Conservation (phyloP, 2,888 invertebrate genomes). For the Tholera decimalis region DNA sequence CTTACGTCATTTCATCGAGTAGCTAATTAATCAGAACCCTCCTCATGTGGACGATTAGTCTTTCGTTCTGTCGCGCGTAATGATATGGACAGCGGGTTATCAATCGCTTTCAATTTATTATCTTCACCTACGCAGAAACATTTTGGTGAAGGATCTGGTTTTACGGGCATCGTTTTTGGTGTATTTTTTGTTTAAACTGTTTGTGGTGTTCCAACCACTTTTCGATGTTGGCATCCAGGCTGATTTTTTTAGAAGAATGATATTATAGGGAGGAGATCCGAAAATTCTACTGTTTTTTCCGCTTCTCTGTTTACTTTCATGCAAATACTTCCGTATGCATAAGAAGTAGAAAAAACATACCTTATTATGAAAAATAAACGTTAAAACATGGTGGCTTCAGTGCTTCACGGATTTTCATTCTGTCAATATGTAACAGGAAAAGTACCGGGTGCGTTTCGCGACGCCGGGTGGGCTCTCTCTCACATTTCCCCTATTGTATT, state of each 20-base stretch:
- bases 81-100: constrained; percentile 61
- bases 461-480: constrained; percentile 31
- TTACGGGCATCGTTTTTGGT: constrained; percentile 3
- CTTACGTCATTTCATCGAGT: constrained; percentile 59
- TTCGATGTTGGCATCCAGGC: neutral
- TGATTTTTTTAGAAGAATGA: neutral
- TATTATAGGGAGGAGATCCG: neutral
- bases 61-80: constrained; percentile 58
- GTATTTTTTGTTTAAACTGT: constrained; percentile 1
- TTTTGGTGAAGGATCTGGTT: constrained; percentile 28
- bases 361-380: constrained; percentile 17
- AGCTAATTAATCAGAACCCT: constrained; percentile 68
- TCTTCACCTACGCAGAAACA: constrained; percentile 31
- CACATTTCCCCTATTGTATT: constrained; percentile 43
- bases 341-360: constrained; percentile 13
- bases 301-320: neutral
- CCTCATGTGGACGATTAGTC: constrained; percentile 62
- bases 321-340: neutral
- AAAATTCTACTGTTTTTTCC: neutral
- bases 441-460: constrained; percentile 19
- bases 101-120: constrained; percentile 64
- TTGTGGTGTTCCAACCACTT: neutral
- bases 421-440: constrained; percentile 56
- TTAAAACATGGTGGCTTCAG: constrained; percentile 1
- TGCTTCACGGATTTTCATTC: constrained; percentile 36